Evolutionary conservation across 2,113 vertebrate genomes (phyloP).

Genomic region (Empidonax alnorum): DNA sequence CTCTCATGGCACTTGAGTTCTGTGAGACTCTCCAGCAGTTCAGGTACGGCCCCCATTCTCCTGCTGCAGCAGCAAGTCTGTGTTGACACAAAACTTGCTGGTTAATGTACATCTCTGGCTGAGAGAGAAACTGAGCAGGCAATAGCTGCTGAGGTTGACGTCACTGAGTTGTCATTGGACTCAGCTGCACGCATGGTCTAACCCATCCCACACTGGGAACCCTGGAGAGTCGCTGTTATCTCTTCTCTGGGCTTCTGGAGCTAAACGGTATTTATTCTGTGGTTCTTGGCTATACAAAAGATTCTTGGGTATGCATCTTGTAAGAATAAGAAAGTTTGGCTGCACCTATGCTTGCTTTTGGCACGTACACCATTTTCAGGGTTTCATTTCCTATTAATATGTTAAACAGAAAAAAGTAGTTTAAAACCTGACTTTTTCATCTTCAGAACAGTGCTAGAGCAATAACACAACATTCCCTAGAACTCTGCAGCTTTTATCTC

Average conservation of each 20-base stretch:
- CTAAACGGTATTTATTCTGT: slow-evolving; percentile 37
- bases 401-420: slow-evolving; percentile 58
- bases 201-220: slow-evolving; percentile 27
- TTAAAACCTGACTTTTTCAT: slow-evolving; percentile 33
- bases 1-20: background rate
- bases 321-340: slow-evolving; percentile 58
- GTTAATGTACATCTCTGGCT: slow-evolving; percentile 7
- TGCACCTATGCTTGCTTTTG: slow-evolving; percentile 43
- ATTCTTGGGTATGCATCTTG: slow-evolving; percentile 40
- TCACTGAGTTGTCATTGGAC: slow-evolving; percentile 46
- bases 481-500: background rate
- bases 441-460: slow-evolving; percentile 29
- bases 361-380: slow-evolving; percentile 18
- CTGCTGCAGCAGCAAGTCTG: background rate
- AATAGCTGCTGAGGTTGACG: slow-evolving; percentile 1
- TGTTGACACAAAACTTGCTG: slow-evolving; percentile 15
- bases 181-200: background rate
- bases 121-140: slow-evolving; percentile 1
- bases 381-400: slow-evolving; percentile 50
- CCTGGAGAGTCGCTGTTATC: slow-evolving; percentile 48
- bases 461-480: background rate
- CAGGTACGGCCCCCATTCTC: background rate
- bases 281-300: slow-evolving; percentile 53
- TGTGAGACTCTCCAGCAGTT: background rate
- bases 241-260: slow-evolving; percentile 26